A percentile compares a stretch with the other conserved stretches of the same genome.
Evolutionary conservation across 2,888 invertebrate species (phyloP).

Genomic region (Euzophera pinguis): DNA sequence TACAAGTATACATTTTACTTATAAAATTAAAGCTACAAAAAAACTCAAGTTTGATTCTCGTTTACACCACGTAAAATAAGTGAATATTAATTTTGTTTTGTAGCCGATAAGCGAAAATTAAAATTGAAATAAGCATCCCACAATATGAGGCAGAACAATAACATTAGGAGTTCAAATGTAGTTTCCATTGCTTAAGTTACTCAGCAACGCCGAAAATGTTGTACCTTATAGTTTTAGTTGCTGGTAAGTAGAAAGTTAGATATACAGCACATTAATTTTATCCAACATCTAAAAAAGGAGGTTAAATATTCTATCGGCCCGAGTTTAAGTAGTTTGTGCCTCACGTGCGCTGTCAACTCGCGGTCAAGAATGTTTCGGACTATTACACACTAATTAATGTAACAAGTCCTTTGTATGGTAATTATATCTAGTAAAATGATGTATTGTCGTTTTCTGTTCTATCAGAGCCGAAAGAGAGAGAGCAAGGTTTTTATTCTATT

Average conservation of each 20-base stretch:
- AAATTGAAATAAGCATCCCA: slow-evolving; percentile 60
- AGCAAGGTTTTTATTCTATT: too few species aligned
- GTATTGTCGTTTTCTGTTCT: too few species aligned
- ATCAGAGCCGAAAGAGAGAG: too few species aligned
- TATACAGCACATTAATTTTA: too few species aligned
- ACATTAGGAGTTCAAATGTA: slow-evolving; percentile 34
- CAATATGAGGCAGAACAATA: slow-evolving; percentile 25
- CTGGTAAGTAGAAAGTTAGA: slow-evolving; percentile 21
- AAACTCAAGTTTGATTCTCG: neutral
- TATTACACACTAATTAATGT: too few species aligned
- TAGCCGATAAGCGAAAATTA: slow-evolving; percentile 59
- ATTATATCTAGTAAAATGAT: too few species aligned
- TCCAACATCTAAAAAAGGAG: too few species aligned
- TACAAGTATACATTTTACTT: neutral
- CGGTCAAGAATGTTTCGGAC: too few species aligned
- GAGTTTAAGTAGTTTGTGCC: too few species aligned
- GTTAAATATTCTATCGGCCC: too few species aligned
- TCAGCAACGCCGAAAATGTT: slow-evolving; percentile 39
- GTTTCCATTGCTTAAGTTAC: slow-evolving; percentile 33
- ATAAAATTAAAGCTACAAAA: neutral
- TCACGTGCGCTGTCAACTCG: too few species aligned
- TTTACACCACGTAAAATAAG: neutral
- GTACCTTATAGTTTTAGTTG: slow-evolving; percentile 19
- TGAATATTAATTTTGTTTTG: slow-evolving; percentile 7
- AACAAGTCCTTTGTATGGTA: too few species aligned